Evolutionary conservation across 2,113 vertebrate species (phyloP).

Genomic region (Petromus typicus): DNA sequence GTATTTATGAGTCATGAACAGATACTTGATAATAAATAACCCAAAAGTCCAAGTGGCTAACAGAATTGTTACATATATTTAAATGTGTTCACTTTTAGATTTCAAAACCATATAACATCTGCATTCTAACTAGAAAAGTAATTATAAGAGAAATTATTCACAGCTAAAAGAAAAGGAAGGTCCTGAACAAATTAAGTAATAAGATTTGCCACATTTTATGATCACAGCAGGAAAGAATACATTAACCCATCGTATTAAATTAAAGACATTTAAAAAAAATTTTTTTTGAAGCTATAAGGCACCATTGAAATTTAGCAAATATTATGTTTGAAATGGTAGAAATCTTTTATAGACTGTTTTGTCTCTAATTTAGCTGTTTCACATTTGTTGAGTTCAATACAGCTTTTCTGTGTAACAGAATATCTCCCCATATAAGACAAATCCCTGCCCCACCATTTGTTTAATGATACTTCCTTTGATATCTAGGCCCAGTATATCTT

Average conservation of each 20-base stretch:
- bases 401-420: background rate
- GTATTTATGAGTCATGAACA: background rate
- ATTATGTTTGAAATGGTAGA: background rate
- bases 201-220: background rate
- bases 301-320: background rate
- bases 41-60: background rate
- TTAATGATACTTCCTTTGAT: conserved; percentile 55
- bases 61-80: conserved; percentile 2
- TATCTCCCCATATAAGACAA: background rate
- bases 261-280: background rate
- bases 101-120: background rate
- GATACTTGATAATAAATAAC: background rate
- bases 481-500: conserved; percentile 97
- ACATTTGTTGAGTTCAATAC: conserved; percentile 17
- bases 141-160: conserved; percentile 24
- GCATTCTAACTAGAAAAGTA: conserved; percentile 41
- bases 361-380: conserved; percentile 32
- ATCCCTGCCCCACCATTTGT: background rate
- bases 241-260: conserved; percentile 22
- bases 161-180: background rate
- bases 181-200: background rate
- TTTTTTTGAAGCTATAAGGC: background rate
- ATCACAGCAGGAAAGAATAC: conserved; percentile 45
- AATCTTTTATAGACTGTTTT: conserved; percentile 1
- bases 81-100: background rate